A percentile compares a stretch with the other conserved stretches of the same genome.
Evolutionary conservation across 2,113 vertebrate species (phyloP).

Genomic region (Vanacampus margaritifer): DNA sequence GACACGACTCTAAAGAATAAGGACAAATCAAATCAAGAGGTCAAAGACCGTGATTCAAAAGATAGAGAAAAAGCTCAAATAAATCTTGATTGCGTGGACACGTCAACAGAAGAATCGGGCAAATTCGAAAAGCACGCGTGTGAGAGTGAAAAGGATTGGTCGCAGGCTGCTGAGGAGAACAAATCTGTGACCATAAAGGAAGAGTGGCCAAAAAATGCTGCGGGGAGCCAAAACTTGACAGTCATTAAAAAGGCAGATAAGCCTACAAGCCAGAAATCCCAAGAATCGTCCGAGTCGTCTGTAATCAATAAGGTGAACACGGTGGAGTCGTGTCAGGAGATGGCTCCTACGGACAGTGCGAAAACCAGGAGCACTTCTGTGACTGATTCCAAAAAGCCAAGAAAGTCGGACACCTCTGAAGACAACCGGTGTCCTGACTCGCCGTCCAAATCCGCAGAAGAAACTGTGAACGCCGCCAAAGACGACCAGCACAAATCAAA

Average conservation of each 20-base stretch:
- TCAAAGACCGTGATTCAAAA: constrained; percentile 15
- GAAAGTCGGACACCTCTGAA: neutral
- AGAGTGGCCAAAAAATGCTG: neutral
- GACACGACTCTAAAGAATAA: neutral
- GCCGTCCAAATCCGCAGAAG: too few species aligned
- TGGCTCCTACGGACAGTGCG: neutral
- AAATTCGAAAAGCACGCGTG: neutral
- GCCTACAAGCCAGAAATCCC: neutral
- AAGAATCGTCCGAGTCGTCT: neutral
- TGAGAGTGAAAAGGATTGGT: neutral
- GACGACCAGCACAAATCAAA: neutral
- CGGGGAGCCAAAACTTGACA: neutral
- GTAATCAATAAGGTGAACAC: constrained; percentile 7
- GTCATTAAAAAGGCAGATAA: constrained; percentile 23
- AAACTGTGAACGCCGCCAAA: neutral
- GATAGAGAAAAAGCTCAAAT: neutral
- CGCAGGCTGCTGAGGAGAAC: constrained; percentile 6
- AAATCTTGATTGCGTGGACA: neutral
- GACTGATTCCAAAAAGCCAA: neutral
- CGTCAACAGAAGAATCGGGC: neutral
- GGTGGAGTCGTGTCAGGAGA: neutral
- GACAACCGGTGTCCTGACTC: neutral
- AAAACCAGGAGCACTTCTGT: neutral
- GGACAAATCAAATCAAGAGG: constrained; percentile 14
- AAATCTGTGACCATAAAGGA: constrained; percentile 7